These are phyloP conservation scores for Mesocricetus auratus DNA, from an alignment of 2,113 vertebrate genomes.

Conservation along the genomic window DNA sequence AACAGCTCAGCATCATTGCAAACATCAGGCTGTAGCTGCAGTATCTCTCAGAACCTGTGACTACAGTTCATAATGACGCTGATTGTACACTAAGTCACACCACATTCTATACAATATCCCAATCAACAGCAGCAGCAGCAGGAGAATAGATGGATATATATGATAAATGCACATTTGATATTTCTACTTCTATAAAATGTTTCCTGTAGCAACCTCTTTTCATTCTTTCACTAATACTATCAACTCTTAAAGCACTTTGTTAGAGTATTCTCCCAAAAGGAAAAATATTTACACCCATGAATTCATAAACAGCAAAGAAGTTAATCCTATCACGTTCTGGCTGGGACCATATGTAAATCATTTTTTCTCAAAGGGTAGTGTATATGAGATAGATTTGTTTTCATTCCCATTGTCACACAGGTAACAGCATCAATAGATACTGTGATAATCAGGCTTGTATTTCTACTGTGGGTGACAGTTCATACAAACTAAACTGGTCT, in stretches of 20 bases:
- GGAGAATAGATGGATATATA: background rate
- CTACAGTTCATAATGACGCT: background rate
- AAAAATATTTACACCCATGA: conserved; percentile 40
- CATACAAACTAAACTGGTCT: background rate
- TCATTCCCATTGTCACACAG: conserved; percentile 10
- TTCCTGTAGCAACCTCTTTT: background rate
- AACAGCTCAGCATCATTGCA: background rate
- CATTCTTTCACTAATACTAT: conserved; percentile 52
- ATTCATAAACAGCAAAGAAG: background rate
- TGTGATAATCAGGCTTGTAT: background rate
- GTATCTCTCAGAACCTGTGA: background rate
- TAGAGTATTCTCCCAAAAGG: conserved; percentile 36
- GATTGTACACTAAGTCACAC: background rate
- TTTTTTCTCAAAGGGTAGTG: conserved; percentile 42
- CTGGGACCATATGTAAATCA: background rate
- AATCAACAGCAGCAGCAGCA: background rate
- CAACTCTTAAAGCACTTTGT: conserved; percentile 21
- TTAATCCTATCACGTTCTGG: conserved; percentile 25
- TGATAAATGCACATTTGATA: background rate
- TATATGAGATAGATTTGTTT: background rate
- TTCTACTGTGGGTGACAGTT: background rate
- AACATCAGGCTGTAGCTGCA: background rate
- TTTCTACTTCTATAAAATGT: conserved; percentile 34
- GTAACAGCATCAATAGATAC: background rate
- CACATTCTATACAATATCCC: background rate